Evolutionary conservation across 2,113 vertebrate species (phyloP).

Genomic region (Eptesicus fuscus): DNA sequence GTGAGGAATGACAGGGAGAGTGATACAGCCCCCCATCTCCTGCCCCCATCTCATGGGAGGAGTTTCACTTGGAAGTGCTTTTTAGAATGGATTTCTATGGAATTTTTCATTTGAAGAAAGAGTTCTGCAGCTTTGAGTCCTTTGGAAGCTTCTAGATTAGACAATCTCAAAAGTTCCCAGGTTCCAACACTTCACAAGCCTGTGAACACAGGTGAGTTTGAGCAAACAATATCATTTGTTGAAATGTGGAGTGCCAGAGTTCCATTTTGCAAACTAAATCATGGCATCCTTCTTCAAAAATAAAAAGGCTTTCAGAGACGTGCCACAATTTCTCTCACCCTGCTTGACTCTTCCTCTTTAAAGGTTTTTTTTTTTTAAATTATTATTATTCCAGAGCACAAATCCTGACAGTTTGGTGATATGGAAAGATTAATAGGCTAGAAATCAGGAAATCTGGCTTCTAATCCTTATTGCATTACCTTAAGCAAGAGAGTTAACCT

Average conservation of each 20-base stretch:
- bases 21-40: not conserved
- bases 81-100: not conserved
- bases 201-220: not conserved
- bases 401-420: not conserved
- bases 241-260: not conserved
- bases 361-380: not conserved
- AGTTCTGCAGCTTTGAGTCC: not conserved
- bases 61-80: not conserved
- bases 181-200: not conserved
- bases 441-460: not conserved
- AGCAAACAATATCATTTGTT: not conserved
- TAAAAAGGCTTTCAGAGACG: not conserved
- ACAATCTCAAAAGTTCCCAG: not conserved
- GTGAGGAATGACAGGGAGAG: not conserved
- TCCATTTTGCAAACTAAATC: not conserved
- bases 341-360: not conserved
- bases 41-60: not conserved
- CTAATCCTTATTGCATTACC: not conserved
- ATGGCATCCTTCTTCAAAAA: not conserved
- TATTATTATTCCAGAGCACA: not conserved
- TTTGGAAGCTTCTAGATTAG: not conserved
- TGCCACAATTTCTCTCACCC: not conserved
- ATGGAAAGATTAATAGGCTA: not conserved
- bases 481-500: not conserved
- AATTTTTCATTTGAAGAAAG: not conserved